Conservation (phyloP, 2,888 invertebrate species). For the Mesorhabditis sp. region DNA sequence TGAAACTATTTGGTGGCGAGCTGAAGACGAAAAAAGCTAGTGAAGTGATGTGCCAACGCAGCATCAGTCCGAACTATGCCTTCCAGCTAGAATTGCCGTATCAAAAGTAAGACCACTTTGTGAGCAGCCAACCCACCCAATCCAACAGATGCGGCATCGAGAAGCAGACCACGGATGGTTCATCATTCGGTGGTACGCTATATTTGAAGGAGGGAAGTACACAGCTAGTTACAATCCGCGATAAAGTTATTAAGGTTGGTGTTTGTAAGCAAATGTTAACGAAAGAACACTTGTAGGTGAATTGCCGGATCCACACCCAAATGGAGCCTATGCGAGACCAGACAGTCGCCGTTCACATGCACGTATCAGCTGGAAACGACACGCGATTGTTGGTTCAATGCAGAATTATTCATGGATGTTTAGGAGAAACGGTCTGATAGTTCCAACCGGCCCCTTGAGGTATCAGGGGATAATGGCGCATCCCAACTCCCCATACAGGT, state of each 20-base stretch:
- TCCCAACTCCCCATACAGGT: neutral
- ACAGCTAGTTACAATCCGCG: constrained; percentile 1
- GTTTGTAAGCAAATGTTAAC: neutral
- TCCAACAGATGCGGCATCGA: neutral
- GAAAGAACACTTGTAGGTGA: neutral
- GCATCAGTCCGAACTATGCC: constrained; percentile 3
- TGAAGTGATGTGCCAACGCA: neutral
- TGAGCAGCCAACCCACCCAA: neutral
- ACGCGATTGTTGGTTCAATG: neutral
- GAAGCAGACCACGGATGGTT: neutral
- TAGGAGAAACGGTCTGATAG: constrained; percentile 2
- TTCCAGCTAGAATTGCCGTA: neutral
- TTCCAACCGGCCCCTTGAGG: neutral
- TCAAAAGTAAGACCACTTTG: neutral
- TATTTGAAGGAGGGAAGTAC: constrained; percentile 6
- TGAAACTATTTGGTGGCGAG: constrained; percentile 2
- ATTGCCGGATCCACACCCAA: constrained; percentile 5
- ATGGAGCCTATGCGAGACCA: neutral
- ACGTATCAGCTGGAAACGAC: neutral
- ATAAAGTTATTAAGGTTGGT: neutral
- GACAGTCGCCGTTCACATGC: constrained; percentile 1
- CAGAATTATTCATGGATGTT: neutral
- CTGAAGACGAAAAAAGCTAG: constrained; percentile 1
- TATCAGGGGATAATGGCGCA: neutral
- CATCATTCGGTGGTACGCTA: neutral